Percentiles rank a stretch among this genome's conserved stretches.
These are phyloP conservation scores for Prorops nasuta DNA, from an alignment of 1,140 invertebrate genomes.

Conservation along the genomic window DNA sequence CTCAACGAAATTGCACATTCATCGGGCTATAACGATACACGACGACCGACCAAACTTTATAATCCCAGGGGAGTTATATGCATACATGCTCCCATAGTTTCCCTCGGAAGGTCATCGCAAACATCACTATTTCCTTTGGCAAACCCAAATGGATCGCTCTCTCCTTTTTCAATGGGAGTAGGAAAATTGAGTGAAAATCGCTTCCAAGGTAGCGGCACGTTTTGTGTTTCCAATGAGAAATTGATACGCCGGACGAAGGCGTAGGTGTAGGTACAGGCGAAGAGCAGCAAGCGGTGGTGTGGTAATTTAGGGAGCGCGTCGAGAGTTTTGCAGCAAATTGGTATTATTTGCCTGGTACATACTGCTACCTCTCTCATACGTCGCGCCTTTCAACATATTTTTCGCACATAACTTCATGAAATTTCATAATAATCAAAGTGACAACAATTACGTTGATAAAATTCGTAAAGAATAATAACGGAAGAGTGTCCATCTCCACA, in stretches of 20 bases:
- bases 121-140: too few species aligned
- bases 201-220: constrained; percentile 40
- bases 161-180: constrained; percentile 12
- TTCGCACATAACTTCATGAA: constrained; percentile 64
- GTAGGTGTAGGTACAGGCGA: constrained; percentile 25
- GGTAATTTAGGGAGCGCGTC: constrained; percentile 29
- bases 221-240: constrained; percentile 15
- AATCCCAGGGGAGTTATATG: too few species aligned
- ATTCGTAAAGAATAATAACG: too few species aligned
- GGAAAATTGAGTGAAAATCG: too few species aligned
- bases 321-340: constrained; percentile 32
- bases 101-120: too few species aligned
- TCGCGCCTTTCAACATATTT: constrained; percentile 44
- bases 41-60: too few species aligned
- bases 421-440: constrained; percentile 67
- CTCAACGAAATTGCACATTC: too few species aligned
- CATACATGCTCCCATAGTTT: too few species aligned
- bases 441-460: too few species aligned
- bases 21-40: too few species aligned
- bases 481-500: too few species aligned
- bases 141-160: too few species aligned
- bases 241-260: constrained; percentile 1
- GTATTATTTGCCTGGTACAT: constrained; percentile 25
- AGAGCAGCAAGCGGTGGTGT: constrained; percentile 29
- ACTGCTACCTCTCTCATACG: constrained; percentile 36